Percentiles rank a stretch among this genome's conserved stretches.
Evolutionary conservation across 2,113 vertebrate genomes (phyloP).

Genomic region (Siniperca chuatsi): DNA sequence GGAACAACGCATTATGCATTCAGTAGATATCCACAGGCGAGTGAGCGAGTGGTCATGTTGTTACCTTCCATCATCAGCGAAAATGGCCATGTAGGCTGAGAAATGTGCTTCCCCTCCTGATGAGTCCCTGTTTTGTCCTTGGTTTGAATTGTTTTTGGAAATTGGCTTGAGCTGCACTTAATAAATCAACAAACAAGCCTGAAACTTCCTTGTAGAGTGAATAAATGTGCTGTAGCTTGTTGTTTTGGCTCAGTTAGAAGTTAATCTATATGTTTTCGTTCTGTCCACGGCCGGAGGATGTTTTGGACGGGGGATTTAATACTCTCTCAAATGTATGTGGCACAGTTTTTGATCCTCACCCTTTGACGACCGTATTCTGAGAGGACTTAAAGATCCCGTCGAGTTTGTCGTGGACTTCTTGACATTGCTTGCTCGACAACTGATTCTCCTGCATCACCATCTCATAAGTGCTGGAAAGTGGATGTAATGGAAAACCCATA

Average conservation of each 20-base stretch:
- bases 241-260: no score
- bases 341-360: no score
- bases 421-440: neutral
- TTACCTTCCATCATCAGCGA: neutral
- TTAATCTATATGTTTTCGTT: no score
- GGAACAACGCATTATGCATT: neutral
- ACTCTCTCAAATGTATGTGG: no score
- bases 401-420: no score
- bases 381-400: no score
- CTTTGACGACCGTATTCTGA: no score
- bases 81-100: neutral
- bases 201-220: neutral
- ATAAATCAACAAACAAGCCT: neutral
- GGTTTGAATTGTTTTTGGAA: neutral
- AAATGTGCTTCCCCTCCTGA: neutral
- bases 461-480: no score
- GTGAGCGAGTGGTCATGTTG: neutral
- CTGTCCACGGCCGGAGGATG: no score
- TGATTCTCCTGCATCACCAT: neutral
- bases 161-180: neutral
- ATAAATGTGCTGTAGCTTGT: neutral
- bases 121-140: conserved; percentile 9
- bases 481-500: no score
- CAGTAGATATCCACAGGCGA: neutral
- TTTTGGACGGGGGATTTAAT: no score